These are phyloP conservation scores for Diacarnus erythraeanus DNA, from an alignment of 37 sponge, comb jelly and placozoan genomes.

Conservation along the genomic window DNA sequence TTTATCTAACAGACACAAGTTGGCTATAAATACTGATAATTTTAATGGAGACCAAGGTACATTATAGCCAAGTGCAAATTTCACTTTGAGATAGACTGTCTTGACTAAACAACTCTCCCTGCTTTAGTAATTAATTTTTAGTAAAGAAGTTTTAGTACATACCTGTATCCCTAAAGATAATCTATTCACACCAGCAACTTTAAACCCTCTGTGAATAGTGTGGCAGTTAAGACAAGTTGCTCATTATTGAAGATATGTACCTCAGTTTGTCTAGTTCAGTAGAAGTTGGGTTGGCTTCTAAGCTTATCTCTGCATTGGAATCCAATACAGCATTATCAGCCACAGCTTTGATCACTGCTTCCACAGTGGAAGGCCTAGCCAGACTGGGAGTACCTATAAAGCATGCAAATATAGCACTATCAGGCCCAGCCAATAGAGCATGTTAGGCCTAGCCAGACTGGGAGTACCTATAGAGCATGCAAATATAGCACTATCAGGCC, in stretches of 20 bases:
- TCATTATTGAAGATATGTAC: conserved; percentile 19
- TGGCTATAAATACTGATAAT: too few relatives aligned
- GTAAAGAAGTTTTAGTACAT: not conserved
- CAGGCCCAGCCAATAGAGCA: conserved; percentile 28
- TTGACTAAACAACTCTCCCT: too few relatives aligned
- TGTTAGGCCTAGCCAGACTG: conserved; percentile 58
- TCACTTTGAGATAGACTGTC: too few relatives aligned
- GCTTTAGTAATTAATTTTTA: too few relatives aligned
- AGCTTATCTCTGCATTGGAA: conserved; percentile 49
- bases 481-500: not conserved
- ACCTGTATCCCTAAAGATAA: conserved; percentile 82
- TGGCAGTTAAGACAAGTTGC: too few relatives aligned
- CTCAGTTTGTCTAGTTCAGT: conserved; percentile 37
- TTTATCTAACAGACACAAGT: too few relatives aligned
- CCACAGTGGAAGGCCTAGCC: conserved; percentile 43
- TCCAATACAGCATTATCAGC: not conserved
- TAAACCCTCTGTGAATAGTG: conserved; percentile 68
- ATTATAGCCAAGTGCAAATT: too few relatives aligned
- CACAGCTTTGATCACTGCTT: conserved; percentile 45
- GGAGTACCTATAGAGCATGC: conserved; percentile 78
- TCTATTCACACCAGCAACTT: conserved; percentile 70
- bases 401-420: not conserved
- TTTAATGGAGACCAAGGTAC: too few relatives aligned
- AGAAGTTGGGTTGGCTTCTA: conserved; percentile 82
- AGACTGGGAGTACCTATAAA: conserved; percentile 83